These are phyloP conservation scores for Rotaria sp. DNA, from an alignment of 2,888 invertebrate genomes.

Conservation along the genomic window DNA sequence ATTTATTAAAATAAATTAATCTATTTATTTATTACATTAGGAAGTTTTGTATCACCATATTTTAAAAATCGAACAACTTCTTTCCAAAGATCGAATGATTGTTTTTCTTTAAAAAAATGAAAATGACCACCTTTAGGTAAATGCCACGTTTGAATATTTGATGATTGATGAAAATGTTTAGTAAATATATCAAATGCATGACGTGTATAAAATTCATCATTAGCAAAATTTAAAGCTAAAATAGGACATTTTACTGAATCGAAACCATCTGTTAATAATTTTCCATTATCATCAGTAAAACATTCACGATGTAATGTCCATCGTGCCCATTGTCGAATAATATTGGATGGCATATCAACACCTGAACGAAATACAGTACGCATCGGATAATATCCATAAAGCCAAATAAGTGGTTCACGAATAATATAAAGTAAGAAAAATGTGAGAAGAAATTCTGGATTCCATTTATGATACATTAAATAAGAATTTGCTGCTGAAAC, in stretches of 20 bases:
- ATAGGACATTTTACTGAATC: not conserved
- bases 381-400: not conserved
- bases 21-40: not conserved
- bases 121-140: not conserved
- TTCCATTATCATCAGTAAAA: not conserved
- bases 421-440: not conserved
- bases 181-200: not conserved
- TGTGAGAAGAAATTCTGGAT: not conserved
- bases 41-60: not conserved
- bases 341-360: not conserved
- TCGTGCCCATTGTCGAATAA: conserved; percentile 7
- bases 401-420: not conserved
- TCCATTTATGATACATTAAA: not conserved
- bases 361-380: not conserved
- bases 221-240: not conserved
- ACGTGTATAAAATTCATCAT: conserved; percentile 3
- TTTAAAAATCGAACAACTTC: not conserved
- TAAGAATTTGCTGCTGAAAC: not conserved
- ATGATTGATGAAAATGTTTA: not conserved
- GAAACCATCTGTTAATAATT: not conserved
- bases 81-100: not conserved
- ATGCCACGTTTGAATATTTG: not conserved
- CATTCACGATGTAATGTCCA: not conserved
- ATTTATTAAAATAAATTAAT: not conserved
- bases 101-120: not conserved